Base-by-base conservation (phyloP, 2,888 invertebrate species). In the Selenia dentaria region DNA sequence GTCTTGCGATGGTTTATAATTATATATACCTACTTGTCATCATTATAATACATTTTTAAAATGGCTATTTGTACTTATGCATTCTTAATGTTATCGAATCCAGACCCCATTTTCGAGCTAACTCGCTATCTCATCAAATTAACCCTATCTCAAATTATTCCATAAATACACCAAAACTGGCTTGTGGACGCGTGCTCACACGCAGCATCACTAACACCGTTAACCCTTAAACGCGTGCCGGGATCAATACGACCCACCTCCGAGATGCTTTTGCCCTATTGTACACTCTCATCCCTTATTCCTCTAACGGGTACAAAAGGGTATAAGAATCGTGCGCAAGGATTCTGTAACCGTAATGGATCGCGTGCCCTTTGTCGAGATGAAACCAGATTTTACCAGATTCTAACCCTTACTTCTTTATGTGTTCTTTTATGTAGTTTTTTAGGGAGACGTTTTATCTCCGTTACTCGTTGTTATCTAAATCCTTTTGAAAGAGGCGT, bases 211-310 rank as follows among this genome's bases (percentile, higher is more conserved):
- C 62, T 74, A 57, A 61, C 59, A 59, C 53, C 53, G 66, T 80
- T 83, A 87, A 88, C 87, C 84, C 83, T 64, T 62, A 59, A 85
- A 74, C 87, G 83, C 85, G 87, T 86, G 87, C 83, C 68, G 77
- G 73, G 85, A 82, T 85, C 80, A 84, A 81, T 73, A 67, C 53
- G 70, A 73, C 78, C 81, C 75, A 76, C 77, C 79, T 80, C 64
- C 76, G 57, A 76, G 71, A 75, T 67, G 51, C 66, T 54, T 59
- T 29, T 25, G 38, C 66, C 70, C 75, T 69, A 73, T 75, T 75
- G 67, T 71, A 59, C 62, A 69, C 70, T 79, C 83, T 85, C 86
- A 81, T 80, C 79, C 80, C 78, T 78, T 75, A 82, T 80, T 81
- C 82, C 78, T 41, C 37, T 42, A 48, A 48, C 37, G 47, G 47